These are phyloP conservation scores for Heliconius ethilla DNA, from an alignment of 2,888 invertebrate species.

Conservation along the genomic window DNA sequence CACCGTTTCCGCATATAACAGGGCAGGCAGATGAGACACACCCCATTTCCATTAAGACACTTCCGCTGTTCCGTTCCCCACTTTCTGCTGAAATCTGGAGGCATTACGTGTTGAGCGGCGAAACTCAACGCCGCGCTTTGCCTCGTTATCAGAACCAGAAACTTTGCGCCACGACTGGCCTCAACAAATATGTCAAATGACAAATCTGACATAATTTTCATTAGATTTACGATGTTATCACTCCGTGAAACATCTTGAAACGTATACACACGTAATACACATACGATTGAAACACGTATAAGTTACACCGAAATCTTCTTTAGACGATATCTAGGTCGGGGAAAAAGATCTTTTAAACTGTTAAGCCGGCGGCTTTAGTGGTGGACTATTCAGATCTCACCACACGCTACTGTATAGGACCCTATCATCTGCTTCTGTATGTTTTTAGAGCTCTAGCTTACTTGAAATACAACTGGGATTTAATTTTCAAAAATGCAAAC, in stretches of 20 bases:
- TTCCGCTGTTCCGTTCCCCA: no score
- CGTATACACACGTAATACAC: neutral
- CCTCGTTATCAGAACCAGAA: no score
- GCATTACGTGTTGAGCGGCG: no score
- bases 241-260: neutral
- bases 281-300: slow-evolving; percentile 13
- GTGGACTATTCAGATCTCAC: slow-evolving; percentile 46
- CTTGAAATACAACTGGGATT: slow-evolving; percentile 5
- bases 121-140: no score
- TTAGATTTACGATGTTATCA: neutral
- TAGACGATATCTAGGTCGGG: slow-evolving; percentile 46
- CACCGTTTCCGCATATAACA: no score
- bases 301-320: slow-evolving; percentile 31
- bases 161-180: no score
- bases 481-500: neutral
- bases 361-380: slow-evolving; percentile 51
- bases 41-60: no score
- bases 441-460: slow-evolving; percentile 2
- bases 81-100: no score
- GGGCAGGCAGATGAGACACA: no score
- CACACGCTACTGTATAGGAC: slow-evolving; percentile 12
- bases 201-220: neutral
- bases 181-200: no score
- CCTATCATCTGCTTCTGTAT: slow-evolving; percentile 7
- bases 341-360: slow-evolving; percentile 51